Base-by-base conservation (phyloP, 2,888 invertebrate species). In the Xestia ashworthii region DNA sequence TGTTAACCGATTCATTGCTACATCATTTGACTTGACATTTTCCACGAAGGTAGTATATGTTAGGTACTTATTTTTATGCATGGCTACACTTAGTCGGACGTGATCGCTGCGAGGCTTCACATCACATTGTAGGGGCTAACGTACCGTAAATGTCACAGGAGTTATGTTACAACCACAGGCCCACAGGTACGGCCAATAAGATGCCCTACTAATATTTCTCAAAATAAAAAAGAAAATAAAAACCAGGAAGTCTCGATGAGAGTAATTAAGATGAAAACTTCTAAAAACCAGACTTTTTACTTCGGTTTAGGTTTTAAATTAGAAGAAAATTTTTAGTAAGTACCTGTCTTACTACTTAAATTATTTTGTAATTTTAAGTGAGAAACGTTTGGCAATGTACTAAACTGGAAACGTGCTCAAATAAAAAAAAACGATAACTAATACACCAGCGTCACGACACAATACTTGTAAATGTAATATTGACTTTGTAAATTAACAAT, bases 131-230 rank as follows among this genome's bases (percentile, higher is more conserved):
- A 71, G 71, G 62, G 65, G 4, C 46, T 83, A 84, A 84, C 75
- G 84, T 77, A 73, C 76, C 80, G 87, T 84, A 83, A 84, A 86
- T 84, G 72, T 73, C 84, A 84, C 64, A 3, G 70, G 84, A 73
- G 62, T 83, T 84, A 44, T 71, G 60, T 86, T 83, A 73, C 83
- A 76, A 75, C 84, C 87, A 64, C 84, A 80, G 60, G 60, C 11
- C 84, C 87, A 64, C 84, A 80, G 60, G 60, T 16, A 44, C 32
- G 70, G 38, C 12, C 70, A n/a, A 14, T 58, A 58, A 73, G 73
- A 5, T 12, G n/a, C 44, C 32, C 9, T 25, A 38, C 58, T 46
- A 9, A 55, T 74, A 74, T 46, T 46, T 74, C 2, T 12, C 32
- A 38, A 38, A 19, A 74, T 53, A 38, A 55, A 12, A 41, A 19